Evolutionary conservation across 2,113 vertebrate species (phyloP).

Genomic region (Notothenia coriiceps): DNA sequence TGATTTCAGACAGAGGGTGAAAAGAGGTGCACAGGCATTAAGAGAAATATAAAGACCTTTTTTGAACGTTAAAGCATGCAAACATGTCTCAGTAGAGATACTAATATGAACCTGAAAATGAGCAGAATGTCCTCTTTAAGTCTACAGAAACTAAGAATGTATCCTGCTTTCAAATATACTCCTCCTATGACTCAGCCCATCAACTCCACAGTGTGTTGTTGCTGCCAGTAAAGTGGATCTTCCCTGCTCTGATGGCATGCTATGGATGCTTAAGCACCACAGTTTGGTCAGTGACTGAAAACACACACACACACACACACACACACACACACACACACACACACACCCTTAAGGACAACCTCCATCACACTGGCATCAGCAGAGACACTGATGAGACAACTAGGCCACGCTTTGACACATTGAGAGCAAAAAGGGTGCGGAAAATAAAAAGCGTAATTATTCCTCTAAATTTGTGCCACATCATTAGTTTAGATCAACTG

Average conservation of each 20-base stretch:
- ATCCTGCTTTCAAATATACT: constrained; percentile 16
- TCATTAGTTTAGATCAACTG: constrained; percentile 61
- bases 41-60: too few species aligned
- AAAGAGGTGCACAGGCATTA: too few species aligned
- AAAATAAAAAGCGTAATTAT: constrained; percentile 18
- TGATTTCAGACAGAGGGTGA: too few species aligned
- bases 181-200: constrained; percentile 38
- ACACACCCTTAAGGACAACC: constrained; percentile 30
- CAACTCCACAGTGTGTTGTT: not conserved
- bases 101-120: too few species aligned
- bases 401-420: constrained; percentile 78
- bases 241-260: constrained; percentile 16
- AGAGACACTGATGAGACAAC: constrained; percentile 64
- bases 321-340: not conserved
- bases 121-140: not conserved
- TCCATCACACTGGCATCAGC: constrained; percentile 49
- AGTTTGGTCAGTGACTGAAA: constrained; percentile 15
- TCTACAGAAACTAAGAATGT: constrained; percentile 4
- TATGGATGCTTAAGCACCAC: constrained; percentile 23
- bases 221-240: constrained; percentile 35
- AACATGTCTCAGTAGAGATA: too few species aligned
- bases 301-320: not conserved
- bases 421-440: constrained; percentile 67
- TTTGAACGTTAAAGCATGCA: too few species aligned
- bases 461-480: constrained; percentile 66